Evolutionary conservation across 2,797 vertebrate species (phyloP), one percentile per base, ranked within the genome.

Genomic region (Enteromius viviparus): DNA sequence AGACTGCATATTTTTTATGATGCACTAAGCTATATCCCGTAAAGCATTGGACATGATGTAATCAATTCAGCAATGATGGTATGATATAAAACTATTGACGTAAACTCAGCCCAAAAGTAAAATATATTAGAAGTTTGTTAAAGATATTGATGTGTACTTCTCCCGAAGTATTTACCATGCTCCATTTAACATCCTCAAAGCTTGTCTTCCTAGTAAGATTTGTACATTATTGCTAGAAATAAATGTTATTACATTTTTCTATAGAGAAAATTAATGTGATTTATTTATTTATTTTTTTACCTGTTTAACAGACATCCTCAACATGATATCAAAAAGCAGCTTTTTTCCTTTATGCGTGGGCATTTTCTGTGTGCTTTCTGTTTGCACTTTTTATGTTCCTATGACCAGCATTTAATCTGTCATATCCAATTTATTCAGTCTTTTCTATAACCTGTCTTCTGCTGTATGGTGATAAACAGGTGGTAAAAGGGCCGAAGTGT

Each of bases 401-500:
- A 51, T 78, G 60, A 32, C 76, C 60, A 49, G 45, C 19, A 58
- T 80, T 68, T 80, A 69, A 69, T 75, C 70, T 66, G 40, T 82
- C 71, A 53, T 66, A 75, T 75, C 58, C 80, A 53, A 75, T 75
- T 82, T 66, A 49, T 66, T 51, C 55, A 75, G 47, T 34, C 47
- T 69, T 68, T 80, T 58, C 5, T 53, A 21, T 51, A 6, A n/a
- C 49, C 21, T 42, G 69, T 65, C 80, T 82, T 75, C 45, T 75
- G 70, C 34, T 82, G 65, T 66, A 82, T 82, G 42, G 80, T 23
- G 45, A 53, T 82, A 66, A 82, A 76, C 47, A 32, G 17, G 32
- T 40, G 45, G 19, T 60, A 26, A 47, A 66, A 51, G 10, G 42
- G 60, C 42, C 42, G 12, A 34, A 17, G 29, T 75, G 42, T 74